phyloP scores from a whole-genome alignment of 2,888 invertebrate genomes.

The Nebria salina region DNA sequence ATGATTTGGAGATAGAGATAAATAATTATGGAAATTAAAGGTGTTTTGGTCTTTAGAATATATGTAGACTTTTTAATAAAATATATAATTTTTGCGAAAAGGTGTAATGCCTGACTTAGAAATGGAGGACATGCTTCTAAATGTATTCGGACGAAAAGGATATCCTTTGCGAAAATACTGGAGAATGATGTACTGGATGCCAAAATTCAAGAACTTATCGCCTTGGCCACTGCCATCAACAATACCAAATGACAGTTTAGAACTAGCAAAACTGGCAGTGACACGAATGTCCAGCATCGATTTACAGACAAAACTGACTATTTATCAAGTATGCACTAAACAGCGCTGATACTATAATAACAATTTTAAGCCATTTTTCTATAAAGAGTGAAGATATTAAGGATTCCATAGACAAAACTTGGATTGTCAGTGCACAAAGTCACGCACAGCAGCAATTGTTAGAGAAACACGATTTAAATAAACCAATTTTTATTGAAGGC shows the following conservation, averaged over 20 bases:
- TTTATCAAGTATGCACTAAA: constrained; percentile 68
- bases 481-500: constrained; percentile 85
- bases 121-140: constrained; percentile 82
- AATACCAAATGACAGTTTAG: constrained; percentile 79
- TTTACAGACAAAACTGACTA: constrained; percentile 71
- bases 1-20: too few relatives aligned
- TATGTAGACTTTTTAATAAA: constrained; percentile 25
- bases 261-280: constrained; percentile 85
- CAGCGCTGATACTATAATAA: neutral
- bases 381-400: constrained; percentile 74
- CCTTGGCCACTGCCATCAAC: constrained; percentile 86
- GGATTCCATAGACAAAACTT: constrained; percentile 86
- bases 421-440: constrained; percentile 91
- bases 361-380: neutral
- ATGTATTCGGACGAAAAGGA: constrained; percentile 84
- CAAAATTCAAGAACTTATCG: constrained; percentile 90
- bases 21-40: too few relatives aligned
- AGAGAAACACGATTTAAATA: constrained; percentile 68
- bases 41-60: neutral
- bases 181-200: constrained; percentile 91
- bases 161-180: constrained; percentile 78
- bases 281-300: constrained; percentile 87
- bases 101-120: constrained; percentile 92
- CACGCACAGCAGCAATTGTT: constrained; percentile 77
- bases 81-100: constrained; percentile 57